Evolutionary conservation across 1,140 invertebrate genomes (phyloP).

Genomic region (Saccostrea glomerata): DNA sequence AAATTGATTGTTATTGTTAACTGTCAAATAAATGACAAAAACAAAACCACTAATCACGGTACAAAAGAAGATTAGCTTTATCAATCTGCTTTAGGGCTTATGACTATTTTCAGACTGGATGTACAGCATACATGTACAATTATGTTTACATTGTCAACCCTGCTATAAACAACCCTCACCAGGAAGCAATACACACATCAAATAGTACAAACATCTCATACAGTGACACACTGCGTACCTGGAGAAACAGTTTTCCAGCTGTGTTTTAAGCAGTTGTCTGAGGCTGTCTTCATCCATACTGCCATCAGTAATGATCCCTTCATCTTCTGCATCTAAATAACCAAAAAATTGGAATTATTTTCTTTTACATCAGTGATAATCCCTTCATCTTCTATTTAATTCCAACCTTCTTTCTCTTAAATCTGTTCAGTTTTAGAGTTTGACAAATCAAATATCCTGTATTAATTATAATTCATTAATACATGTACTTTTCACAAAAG

Average conservation of each 20-base stretch:
- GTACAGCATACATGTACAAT: neutral
- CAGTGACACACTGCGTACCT: slow-evolving; percentile 80
- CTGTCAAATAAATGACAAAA: neutral
- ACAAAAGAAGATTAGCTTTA: neutral
- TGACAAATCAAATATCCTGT: neutral
- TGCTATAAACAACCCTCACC: neutral
- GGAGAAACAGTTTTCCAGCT: slow-evolving; percentile 95
- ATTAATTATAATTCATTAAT: neutral
- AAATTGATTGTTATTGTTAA: too few species aligned
- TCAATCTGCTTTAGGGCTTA: neutral
- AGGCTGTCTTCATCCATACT: slow-evolving; percentile 84
- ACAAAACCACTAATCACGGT: neutral
- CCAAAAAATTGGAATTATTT: neutral
- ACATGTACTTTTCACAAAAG: too few species aligned
- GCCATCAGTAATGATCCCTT: slow-evolving; percentile 49
- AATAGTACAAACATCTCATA: neutral
- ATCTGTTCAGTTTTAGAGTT: neutral
- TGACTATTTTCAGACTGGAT: neutral
- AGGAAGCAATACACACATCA: neutral
- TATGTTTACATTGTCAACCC: neutral
- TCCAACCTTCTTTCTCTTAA: neutral
- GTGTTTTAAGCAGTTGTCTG: slow-evolving; percentile 88
- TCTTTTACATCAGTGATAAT: neutral
- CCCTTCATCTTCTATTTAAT: neutral
- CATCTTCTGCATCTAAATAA: neutral